These are phyloP conservation scores for Acanthurus leucopareius DNA, from an alignment of 2,797 vertebrate genomes.

Conservation along the genomic window DNA sequence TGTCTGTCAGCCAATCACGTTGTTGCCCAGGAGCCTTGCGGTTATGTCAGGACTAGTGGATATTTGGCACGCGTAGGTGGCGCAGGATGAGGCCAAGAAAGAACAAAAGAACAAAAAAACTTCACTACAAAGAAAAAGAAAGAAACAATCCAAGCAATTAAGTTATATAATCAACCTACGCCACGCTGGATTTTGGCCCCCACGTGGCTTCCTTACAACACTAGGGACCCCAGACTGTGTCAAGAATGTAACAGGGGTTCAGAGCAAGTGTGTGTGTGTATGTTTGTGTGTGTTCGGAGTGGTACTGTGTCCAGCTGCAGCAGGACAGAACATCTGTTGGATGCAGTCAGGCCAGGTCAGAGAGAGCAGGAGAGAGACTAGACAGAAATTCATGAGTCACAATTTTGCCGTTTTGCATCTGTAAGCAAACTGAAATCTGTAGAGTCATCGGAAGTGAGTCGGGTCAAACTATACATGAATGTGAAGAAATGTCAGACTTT, in stretches of 20 bases:
- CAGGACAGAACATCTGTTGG: constrained; percentile 77
- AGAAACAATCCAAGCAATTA: constrained; percentile 72
- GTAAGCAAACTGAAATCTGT: neutral
- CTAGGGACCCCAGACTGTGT: constrained; percentile 70
- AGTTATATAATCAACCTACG: constrained; percentile 75
- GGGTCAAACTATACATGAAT: neutral
- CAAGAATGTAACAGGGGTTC: constrained; percentile 65
- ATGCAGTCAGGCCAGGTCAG: constrained; percentile 66
- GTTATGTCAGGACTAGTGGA: constrained; percentile 58
- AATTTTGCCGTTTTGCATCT: constrained; percentile 10
- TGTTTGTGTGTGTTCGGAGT: constrained; percentile 48
- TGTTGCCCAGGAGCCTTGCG: constrained; percentile 36
- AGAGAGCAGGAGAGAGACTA: neutral
- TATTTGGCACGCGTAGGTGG: constrained; percentile 52
- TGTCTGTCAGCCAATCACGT: constrained; percentile 28
- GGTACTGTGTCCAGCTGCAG: constrained; percentile 71
- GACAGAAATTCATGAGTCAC: neutral
- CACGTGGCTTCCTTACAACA: constrained; percentile 65
- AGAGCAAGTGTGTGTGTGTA: constrained; percentile 28
- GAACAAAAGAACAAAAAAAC: constrained; percentile 67
- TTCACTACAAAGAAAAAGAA: constrained; percentile 58
- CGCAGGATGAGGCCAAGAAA: constrained; percentile 61
- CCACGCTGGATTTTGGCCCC: constrained; percentile 58
- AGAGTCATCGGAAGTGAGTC: neutral
- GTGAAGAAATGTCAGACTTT: neutral